Base-by-base conservation (phyloP, 2,888 invertebrate genomes). In the Exephanes ischioxanthus region DNA sequence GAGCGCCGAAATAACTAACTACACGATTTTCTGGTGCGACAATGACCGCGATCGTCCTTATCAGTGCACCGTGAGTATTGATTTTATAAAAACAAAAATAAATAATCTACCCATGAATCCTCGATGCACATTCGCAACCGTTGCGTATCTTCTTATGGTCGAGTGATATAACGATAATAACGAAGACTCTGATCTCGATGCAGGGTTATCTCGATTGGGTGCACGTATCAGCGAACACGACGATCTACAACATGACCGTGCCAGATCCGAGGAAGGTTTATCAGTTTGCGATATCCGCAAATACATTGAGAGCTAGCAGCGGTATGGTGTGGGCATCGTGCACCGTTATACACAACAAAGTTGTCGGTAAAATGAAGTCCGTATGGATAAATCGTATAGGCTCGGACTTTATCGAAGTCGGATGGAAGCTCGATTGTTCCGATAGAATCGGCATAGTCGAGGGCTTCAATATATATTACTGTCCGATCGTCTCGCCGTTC, bases 271-370 rank as follows among this genome's bases (percentile, higher is more conserved):
- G 94, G 83, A 93, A 94, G 80, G 95, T 95, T 48, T 97, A 96
- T 92, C 97, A 96, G 91, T 97, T 98, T 95, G 98, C 98, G 1
- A 97, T 98, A 85, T 96, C 98, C 5, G 97, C 97, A 0, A 97
- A 98, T 91, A 96, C 96, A 61, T 94, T 94, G 0, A 93, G 93
- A 3, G 95, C 95, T 84, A 97, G 97, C 88, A 97, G 97, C 92
- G 98, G 98, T 0, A 97, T 98, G 97, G 95, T 96, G 14, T 98
- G 98, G 98, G 97, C 97, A 11, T 95, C 96, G 51, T 98, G 98
- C 86, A 97, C 96, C 87, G 95, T 96, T 87, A 95, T 94, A 30
- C 94, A 94, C 82, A 93, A 93, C 79, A 93, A 91, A 92, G 94
- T 94, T 26, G 94, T 95, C 11, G 95, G 95, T 2, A 96, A 96